Evolutionary conservation across 2,888 invertebrate species (phyloP).

Genomic region (Rotaria sp.): DNA sequence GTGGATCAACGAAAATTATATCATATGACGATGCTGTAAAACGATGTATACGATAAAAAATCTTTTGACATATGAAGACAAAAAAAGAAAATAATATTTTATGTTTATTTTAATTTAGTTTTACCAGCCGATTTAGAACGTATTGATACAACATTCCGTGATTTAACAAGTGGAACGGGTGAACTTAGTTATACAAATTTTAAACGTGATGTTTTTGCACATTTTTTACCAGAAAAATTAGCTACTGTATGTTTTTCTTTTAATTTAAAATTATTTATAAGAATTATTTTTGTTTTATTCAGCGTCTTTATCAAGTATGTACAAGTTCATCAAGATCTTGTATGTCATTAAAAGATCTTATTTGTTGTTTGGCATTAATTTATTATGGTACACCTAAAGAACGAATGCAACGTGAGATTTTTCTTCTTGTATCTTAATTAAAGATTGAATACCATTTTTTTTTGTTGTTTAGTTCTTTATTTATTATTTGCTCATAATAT

Average conservation of each 20-base stretch:
- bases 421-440: neutral
- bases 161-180: neutral
- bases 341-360: constrained; percentile 3
- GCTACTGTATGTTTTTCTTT: neutral
- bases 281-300: neutral
- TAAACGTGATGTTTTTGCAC: constrained; percentile 25
- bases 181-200: constrained; percentile 16
- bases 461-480: neutral
- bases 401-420: constrained; percentile 14
- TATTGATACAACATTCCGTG: neutral
- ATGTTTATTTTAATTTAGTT: neutral
- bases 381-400: neutral
- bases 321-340: neutral
- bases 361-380: constrained; percentile 10
- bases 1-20: neutral
- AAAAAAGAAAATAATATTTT: neutral
- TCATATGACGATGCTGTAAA: neutral
- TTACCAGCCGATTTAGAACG: neutral
- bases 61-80: neutral
- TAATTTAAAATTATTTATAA: too few relatives aligned
- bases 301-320: constrained; percentile 20
- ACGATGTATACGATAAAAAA: neutral
- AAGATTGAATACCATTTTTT: too few relatives aligned
- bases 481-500: neutral
- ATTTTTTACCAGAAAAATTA: constrained; percentile 20